These are phyloP conservation scores for Halcyon badia DNA, from an alignment of 2,797 vertebrate species.

Conservation along the genomic window DNA sequence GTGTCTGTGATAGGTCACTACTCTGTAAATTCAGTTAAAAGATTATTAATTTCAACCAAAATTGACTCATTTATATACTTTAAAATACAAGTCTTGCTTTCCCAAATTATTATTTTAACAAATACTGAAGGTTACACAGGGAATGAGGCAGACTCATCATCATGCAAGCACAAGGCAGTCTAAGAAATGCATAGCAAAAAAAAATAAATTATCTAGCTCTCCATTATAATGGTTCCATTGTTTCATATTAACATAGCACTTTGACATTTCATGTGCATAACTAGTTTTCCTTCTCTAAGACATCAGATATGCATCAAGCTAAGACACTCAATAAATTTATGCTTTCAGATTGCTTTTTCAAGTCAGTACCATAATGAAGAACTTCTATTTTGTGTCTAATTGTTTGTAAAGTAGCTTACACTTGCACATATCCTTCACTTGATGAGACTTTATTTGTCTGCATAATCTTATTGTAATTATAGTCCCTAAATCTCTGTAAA, in stretches of 20 bases:
- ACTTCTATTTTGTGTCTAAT: background rate
- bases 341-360: background rate
- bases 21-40: background rate
- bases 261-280: background rate
- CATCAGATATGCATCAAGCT: background rate
- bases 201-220: background rate
- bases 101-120: background rate
- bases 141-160: background rate
- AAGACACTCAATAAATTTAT: background rate
- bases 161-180: background rate
- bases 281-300: background rate
- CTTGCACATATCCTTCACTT: background rate
- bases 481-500: constrained; percentile 3
- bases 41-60: background rate
- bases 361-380: background rate
- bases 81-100: background rate
- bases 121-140: background rate
- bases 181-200: background rate
- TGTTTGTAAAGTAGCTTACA: constrained; percentile 4
- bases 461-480: background rate
- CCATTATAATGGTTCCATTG: background rate
- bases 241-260: background rate
- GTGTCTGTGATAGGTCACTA: background rate
- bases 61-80: background rate
- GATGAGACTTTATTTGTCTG: background rate